Conservation (phyloP, 2,113 vertebrate species). For the Nymphicus hollandicus region DNA sequence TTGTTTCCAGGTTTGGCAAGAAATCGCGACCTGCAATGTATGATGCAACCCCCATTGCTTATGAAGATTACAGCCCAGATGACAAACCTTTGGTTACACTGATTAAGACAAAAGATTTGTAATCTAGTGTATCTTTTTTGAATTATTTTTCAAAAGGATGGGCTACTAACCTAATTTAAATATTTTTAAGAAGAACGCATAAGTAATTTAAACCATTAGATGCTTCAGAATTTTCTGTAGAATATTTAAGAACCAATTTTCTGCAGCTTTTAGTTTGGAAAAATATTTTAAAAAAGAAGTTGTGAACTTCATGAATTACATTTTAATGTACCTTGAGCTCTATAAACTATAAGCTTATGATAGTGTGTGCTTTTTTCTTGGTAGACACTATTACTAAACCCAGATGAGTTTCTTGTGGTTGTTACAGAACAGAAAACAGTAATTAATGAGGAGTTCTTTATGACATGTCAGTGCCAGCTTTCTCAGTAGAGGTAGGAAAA, state of each 20-base stretch:
- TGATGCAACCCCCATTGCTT: slow-evolving; percentile 92
- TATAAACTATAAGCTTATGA: slow-evolving; percentile 68
- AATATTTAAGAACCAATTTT: slow-evolving; percentile 78
- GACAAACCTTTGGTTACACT: slow-evolving; percentile 98
- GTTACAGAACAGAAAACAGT: slow-evolving; percentile 62
- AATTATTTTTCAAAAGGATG: slow-evolving; percentile 82
- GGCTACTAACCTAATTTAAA: slow-evolving; percentile 77
- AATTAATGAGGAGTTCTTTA: slow-evolving; percentile 67
- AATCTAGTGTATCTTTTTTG: slow-evolving; percentile 75
- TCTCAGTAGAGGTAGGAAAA: slow-evolving; percentile 81
- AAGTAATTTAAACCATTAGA: slow-evolving; percentile 77
- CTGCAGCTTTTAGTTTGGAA: slow-evolving; percentile 81
- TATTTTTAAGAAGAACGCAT: slow-evolving; percentile 84
- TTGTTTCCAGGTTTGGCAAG: slow-evolving; percentile 90
- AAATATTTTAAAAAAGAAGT: slow-evolving; percentile 77
- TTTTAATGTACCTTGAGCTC: slow-evolving; percentile 74
- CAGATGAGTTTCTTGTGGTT: slow-evolving; percentile 55
- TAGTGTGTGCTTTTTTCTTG: slow-evolving; percentile 65
- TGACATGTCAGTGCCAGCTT: slow-evolving; percentile 74
- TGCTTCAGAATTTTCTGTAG: slow-evolving; percentile 78
- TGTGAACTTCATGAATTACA: slow-evolving; percentile 66
- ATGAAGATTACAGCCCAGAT: slow-evolving; percentile 97
- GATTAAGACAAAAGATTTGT: slow-evolving; percentile 99
- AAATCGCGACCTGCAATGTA: slow-evolving; percentile 97
- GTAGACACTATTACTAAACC: slow-evolving; percentile 62